Evolutionary conservation across 2,797 vertebrate species (phyloP).

Genomic region (Cynodonichthys magdalenae): DNA sequence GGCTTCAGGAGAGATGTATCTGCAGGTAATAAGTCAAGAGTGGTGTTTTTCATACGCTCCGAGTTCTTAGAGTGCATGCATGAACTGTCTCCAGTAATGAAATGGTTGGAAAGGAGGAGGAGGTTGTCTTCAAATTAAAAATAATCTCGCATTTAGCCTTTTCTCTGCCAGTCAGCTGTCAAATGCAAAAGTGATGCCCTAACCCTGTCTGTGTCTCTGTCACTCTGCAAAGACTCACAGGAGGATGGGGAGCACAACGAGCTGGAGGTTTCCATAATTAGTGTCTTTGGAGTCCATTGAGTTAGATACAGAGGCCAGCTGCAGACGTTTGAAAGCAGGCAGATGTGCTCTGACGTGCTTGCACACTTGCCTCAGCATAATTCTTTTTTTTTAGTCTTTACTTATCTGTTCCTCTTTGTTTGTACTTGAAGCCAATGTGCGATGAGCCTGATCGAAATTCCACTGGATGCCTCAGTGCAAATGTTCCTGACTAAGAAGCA

Average conservation of each 20-base stretch:
- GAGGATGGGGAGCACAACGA: conserved; percentile 4
- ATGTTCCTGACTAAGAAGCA: conserved; percentile 45
- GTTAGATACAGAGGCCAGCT: conserved; percentile 1
- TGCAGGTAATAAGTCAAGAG: background rate
- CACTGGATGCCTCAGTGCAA: conserved; percentile 30
- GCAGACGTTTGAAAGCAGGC: conserved; percentile 38
- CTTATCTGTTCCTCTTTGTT: conserved; percentile 61
- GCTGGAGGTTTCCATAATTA: conserved; percentile 24
- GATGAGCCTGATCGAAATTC: conserved; percentile 50
- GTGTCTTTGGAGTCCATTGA: conserved; percentile 25
- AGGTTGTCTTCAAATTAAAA: conserved; percentile 32
- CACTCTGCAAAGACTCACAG: conserved; percentile 9
- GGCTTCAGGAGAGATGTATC: background rate
- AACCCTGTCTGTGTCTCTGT: conserved; percentile 8
- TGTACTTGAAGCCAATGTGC: conserved; percentile 43
- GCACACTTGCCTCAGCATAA: conserved; percentile 32
- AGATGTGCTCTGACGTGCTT: conserved; percentile 17
- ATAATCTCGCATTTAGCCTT: conserved; percentile 31
- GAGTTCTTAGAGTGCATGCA: background rate
- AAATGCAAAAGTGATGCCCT: conserved; percentile 11
- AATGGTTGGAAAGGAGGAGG: background rate
- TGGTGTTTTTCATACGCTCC: background rate
- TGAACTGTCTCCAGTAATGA: background rate
- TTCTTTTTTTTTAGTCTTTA: conserved; percentile 27
- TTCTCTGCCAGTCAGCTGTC: conserved; percentile 37